A percentile compares a stretch with the other conserved stretches of the same genome.
These are phyloP conservation scores for Hydractinia symbiolongicarpus DNA, from an alignment of 30 jellyfish, hydroid and myxozoan genomes.

Conservation along the genomic window DNA sequence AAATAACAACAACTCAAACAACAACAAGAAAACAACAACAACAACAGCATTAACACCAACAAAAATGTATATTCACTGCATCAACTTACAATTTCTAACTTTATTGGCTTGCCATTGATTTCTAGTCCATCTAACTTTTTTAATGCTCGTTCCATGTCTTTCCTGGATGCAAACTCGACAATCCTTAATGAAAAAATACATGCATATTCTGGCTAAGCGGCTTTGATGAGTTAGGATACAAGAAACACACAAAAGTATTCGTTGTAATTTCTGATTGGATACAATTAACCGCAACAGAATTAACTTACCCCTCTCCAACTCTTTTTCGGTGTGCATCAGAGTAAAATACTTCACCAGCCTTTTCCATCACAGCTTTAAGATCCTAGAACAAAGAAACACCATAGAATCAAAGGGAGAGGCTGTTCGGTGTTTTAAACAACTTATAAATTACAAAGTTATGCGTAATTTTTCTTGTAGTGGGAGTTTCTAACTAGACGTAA, in stretches of 20 bases:
- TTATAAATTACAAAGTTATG: too few species aligned
- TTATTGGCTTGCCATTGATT: slow-evolving; percentile 81
- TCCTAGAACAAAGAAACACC: slow-evolving; percentile 37
- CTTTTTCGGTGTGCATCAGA: slow-evolving; percentile 88
- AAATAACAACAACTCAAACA: too few species aligned
- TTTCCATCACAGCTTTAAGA: slow-evolving; percentile 58
- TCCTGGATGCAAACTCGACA: slow-evolving; percentile 68
- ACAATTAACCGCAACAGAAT: not conserved
- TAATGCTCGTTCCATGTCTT: slow-evolving; percentile 73
- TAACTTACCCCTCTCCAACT: slow-evolving; percentile 86
- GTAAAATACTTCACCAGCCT: slow-evolving; percentile 67
- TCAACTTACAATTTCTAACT: slow-evolving; percentile 61
- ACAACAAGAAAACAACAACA: too few species aligned
- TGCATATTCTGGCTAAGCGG: not conserved
- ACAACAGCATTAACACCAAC: too few species aligned
- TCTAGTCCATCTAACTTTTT: slow-evolving; percentile 68
- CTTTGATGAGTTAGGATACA: not conserved
- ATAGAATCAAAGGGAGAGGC: not conserved
- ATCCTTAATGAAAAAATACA: slow-evolving; percentile 38
- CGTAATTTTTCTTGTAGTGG: too few species aligned
- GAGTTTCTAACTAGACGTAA: too few species aligned
- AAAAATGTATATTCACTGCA: not conserved
- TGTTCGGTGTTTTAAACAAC: too few species aligned
- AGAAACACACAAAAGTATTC: not conserved
- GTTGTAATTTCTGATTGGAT: not conserved